Evolutionary conservation across 2,888 invertebrate genomes (phyloP), one percentile per base, ranked within the genome.

Genomic region (Dioctria rufipes): DNA sequence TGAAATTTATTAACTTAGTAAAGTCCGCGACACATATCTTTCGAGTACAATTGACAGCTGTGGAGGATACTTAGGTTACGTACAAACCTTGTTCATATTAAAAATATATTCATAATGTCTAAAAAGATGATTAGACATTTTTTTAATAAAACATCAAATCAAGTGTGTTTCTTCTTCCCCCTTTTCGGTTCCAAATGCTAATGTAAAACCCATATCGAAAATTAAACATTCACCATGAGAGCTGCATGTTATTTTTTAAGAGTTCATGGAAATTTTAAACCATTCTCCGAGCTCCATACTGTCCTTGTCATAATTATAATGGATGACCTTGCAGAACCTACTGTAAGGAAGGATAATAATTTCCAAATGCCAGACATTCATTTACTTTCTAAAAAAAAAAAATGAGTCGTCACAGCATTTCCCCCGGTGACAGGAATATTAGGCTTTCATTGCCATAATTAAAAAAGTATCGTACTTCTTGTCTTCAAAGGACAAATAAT

Each of bases 321-420:
- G 46, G 46, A 67, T 67, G 67, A 67, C 67, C 46, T 67, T 49
- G 37, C 25, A 51, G 49, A 37, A 49, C 49, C 51, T 3, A 13
- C 51, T 37, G 51, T 25, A 37, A 54, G 11, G 69, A 37, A 69
- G 69, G 51, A 51, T 49, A 69, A 49, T 69, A 69, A 69, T 69
- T 39, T 51, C 49, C 51, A n/a, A 51, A 69, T 51, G 69, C 51
- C 69, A 69, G 49, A 69, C 51, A 49, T 69, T 69, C 43, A 69
- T 49, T 69, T 40, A 67, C 40, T 67, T 49, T 13, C 51, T 49
- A 11, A 13, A 51, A 6, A 11, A 11, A 13, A 51, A 6, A 11
- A 54, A 54, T n/a, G 54, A 54, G 54, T 54, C 54, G 11, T 54
- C 9, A n/a, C n/a, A 11, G 11, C 6, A 3, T n/a, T n/a, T 54